Conservation (phyloP, 1,140 invertebrate species). For the Idris sp. region DNA sequence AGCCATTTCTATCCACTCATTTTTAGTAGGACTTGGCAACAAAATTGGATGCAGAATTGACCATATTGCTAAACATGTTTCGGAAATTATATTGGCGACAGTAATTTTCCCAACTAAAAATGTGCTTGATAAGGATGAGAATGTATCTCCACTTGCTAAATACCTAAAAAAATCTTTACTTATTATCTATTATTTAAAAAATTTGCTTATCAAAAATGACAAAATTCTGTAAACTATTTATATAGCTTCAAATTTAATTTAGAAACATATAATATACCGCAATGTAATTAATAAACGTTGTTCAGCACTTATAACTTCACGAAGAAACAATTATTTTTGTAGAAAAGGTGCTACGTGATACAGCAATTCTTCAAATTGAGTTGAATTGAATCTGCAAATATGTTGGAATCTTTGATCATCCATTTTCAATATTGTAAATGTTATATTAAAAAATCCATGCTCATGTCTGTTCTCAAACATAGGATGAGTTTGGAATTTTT, state of each 20-base stretch:
- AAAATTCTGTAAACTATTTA: too few species aligned
- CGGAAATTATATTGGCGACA: constrained; percentile 9
- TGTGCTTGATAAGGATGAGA: background rate
- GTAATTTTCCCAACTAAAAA: constrained; percentile 16
- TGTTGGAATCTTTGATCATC: too few species aligned
- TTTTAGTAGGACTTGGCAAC: background rate
- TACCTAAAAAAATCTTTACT: constrained; percentile 1
- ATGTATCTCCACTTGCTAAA: constrained; percentile 7
- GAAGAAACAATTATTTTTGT: too few species aligned
- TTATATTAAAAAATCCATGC: too few species aligned
- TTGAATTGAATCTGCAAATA: constrained; percentile 6
- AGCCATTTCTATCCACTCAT: constrained; percentile 9
- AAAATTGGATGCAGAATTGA: background rate
- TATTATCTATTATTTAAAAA: background rate
- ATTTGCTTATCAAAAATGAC: too few species aligned
- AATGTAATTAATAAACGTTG: background rate
- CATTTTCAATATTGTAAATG: too few species aligned
- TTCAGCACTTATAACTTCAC: too few species aligned
- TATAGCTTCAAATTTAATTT: too few species aligned
- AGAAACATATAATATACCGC: too few species aligned
- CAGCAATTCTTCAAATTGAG: constrained; percentile 8
- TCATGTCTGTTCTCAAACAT: too few species aligned
- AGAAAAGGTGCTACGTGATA: background rate
- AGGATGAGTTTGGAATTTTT: too few species aligned
- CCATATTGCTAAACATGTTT: constrained; percentile 19